Evolutionary conservation across 2,888 invertebrate species (phyloP).

Genomic region (Protophormia terraenovae): DNA sequence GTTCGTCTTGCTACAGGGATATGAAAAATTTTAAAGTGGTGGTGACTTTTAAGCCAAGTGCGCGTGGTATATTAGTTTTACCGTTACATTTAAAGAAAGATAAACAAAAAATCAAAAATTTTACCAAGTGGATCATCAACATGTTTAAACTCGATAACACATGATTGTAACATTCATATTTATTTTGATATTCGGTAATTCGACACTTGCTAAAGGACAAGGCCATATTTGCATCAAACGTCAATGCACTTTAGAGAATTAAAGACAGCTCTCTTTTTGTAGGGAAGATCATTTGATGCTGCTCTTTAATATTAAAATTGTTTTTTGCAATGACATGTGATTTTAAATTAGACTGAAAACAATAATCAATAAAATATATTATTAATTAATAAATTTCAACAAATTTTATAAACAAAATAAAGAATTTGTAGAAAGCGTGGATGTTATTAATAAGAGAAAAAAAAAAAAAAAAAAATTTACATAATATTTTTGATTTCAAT

Average conservation of each 20-base stretch:
- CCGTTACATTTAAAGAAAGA: constrained; percentile 21
- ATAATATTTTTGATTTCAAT: neutral
- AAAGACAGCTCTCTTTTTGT: neutral
- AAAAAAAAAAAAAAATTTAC: neutral
- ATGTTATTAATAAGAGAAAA: neutral
- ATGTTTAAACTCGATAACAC: constrained; percentile 19
- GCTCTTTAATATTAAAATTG: neutral
- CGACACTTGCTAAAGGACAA: constrained; percentile 33
- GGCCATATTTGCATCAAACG: constrained; percentile 23
- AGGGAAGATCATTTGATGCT: neutral
- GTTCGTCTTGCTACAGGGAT: neutral
- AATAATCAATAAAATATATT: neutral
- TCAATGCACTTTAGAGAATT: constrained; percentile 4
- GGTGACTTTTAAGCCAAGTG: constrained; percentile 35
- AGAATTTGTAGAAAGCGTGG: neutral
- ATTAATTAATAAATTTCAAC: neutral
- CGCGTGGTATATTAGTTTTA: neutral
- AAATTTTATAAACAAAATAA: neutral
- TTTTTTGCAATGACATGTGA: neutral
- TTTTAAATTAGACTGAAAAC: neutral
- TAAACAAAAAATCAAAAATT: neutral
- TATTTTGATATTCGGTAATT: neutral
- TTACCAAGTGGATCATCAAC: neutral
- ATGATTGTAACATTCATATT: neutral
- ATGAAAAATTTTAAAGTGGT: constrained; percentile 18